Evolutionary conservation across 2,888 invertebrate genomes (phyloP).

Genomic region (Synanthedon formicaeformis): DNA sequence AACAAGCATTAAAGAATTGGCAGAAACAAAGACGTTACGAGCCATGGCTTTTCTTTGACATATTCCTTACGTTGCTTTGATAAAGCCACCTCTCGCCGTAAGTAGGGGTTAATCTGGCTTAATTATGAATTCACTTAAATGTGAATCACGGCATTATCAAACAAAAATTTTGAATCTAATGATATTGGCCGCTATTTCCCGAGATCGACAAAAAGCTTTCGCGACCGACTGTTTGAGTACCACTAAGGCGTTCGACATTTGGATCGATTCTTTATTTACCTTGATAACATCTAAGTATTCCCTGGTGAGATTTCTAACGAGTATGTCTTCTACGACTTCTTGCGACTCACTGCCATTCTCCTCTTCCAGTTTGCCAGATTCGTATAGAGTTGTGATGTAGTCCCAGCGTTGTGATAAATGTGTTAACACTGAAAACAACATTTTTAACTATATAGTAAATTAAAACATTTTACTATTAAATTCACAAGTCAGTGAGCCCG

Average conservation of each 20-base stretch:
- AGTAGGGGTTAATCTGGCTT: no score
- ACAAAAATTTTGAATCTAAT: no score
- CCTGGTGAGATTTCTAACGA: slow-evolving; percentile 86
- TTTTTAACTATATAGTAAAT: slow-evolving; percentile 4
- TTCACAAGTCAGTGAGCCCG: background rate
- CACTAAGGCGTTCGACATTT: no score
- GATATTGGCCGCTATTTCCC: no score
- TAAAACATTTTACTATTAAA: background rate
- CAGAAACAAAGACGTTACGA: no score
- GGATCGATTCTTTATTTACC: slow-evolving; percentile 27
- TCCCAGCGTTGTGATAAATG: slow-evolving; percentile 84
- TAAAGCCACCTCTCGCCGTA: no score
- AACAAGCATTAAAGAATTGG: no score
- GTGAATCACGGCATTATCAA: no score
- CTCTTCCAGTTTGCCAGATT: slow-evolving; percentile 81
- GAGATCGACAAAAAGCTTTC: no score
- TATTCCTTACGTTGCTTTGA: no score
- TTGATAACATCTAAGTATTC: slow-evolving; percentile 89
- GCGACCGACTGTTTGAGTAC: background rate
- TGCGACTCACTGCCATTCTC: slow-evolving; percentile 81
- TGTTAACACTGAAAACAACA: slow-evolving; percentile 65
- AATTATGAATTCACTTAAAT: no score
- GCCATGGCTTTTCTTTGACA: no score
- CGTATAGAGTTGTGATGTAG: slow-evolving; percentile 80
- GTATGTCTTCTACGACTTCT: slow-evolving; percentile 87